A percentile compares a stretch with the other conserved stretches of the same genome.
These are phyloP conservation scores for Poecilobothrus nobilitatus DNA, from an alignment of 2,888 invertebrate species.

Conservation along the genomic window DNA sequence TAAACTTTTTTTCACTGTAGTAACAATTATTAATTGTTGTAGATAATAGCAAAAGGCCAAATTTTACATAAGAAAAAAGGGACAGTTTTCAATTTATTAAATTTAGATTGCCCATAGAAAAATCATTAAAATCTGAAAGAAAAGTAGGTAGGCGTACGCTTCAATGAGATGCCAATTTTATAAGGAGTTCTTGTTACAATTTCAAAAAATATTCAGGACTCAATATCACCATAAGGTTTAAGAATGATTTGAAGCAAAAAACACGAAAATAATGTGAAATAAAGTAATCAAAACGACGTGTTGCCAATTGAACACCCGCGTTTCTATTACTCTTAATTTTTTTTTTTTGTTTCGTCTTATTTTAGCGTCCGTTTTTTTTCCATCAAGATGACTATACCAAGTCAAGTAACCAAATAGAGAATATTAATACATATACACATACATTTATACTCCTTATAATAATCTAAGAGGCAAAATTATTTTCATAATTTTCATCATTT, in stretches of 20 bases:
- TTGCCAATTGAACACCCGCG: conserved; percentile 9
- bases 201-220: neutral
- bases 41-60: too few species aligned
- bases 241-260: neutral
- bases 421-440: neutral
- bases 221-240: neutral
- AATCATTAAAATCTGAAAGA: neutral
- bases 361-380: neutral
- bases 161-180: neutral
- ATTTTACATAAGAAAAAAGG: too few species aligned
- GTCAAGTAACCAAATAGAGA: neutral
- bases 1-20: too few species aligned
- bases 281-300: conserved; percentile 10
- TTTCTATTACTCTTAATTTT: neutral
- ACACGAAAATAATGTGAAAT: neutral
- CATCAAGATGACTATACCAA: neutral
- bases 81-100: too few species aligned
- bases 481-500: neutral
- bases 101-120: too few species aligned
- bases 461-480: neutral
- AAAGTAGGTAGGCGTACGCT: neutral
- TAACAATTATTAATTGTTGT: too few species aligned
- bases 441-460: neutral
- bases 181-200: neutral
- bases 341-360: neutral